Percentiles rank a stretch among this genome's conserved stretches.
Evolutionary conservation across 1,140 invertebrate species (phyloP).

Genomic region (Hyphantria cunea): DNA sequence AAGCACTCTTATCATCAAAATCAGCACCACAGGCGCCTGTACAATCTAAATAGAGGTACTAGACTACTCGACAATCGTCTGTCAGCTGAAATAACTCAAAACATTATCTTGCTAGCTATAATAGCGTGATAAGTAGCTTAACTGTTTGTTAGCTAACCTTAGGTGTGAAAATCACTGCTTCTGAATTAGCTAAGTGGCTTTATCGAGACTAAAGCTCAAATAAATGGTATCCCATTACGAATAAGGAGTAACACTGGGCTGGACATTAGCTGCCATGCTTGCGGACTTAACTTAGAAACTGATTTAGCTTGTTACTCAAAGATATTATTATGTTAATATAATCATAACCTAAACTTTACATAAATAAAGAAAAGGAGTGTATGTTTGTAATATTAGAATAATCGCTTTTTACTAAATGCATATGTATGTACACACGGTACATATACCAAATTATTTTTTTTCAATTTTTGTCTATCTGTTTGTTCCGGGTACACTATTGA

Average conservation of each 20-base stretch:
- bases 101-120: conserved; percentile 21
- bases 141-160: conserved; percentile 40
- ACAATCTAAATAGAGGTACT: background rate
- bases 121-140: conserved; percentile 48
- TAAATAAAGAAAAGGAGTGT: too few species aligned
- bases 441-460: too few species aligned
- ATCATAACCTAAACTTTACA: too few species aligned
- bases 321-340: background rate
- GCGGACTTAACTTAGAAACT: background rate
- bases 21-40: conserved; percentile 8
- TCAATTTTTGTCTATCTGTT: too few species aligned
- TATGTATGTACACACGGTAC: too few species aligned
- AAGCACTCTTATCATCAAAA: conserved; percentile 8
- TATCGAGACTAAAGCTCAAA: conserved; percentile 47
- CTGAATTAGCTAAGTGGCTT: conserved; percentile 60
- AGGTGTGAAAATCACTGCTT: conserved; percentile 51
- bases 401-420: too few species aligned
- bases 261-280: conserved; percentile 1
- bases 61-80: conserved; percentile 3
- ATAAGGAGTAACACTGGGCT: background rate
- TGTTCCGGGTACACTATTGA: too few species aligned
- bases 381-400: too few species aligned
- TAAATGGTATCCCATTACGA: conserved; percentile 43
- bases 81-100: conserved; percentile 19
- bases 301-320: background rate